Evolutionary conservation across 2,797 vertebrate species (phyloP).

Genomic region (Sebastes minor): DNA sequence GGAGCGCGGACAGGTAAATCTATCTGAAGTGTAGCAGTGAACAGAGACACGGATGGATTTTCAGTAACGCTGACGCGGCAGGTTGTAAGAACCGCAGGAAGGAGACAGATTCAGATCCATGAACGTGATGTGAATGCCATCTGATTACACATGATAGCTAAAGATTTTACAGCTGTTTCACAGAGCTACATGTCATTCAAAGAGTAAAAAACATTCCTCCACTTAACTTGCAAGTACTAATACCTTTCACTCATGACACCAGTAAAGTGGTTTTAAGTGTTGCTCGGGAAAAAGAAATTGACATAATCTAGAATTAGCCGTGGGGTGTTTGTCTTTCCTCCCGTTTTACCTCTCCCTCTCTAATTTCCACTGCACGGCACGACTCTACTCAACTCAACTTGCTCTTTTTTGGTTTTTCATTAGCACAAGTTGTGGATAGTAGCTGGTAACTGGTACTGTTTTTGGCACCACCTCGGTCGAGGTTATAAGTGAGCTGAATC

Average conservation of each 20-base stretch:
- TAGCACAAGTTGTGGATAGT: background rate
- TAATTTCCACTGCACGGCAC: background rate
- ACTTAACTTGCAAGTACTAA: background rate
- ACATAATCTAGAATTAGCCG: constrained; percentile 39
- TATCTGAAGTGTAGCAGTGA: constrained; percentile 44
- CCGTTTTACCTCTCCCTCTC: constrained; percentile 11
- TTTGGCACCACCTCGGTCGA: background rate
- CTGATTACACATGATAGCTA: constrained; percentile 26
- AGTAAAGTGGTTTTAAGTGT: constrained; percentile 7
- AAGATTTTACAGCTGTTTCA: constrained; percentile 1
- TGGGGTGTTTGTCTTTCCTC: constrained; percentile 18
- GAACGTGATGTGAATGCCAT: background rate
- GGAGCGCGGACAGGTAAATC: constrained; percentile 14
- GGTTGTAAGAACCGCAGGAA: background rate
- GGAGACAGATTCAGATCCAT: background rate
- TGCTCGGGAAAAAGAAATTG: constrained; percentile 16
- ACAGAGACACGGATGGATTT: constrained; percentile 7
- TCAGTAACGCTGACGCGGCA: constrained; percentile 1
- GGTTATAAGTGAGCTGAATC: background rate
- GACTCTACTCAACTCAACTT: background rate
- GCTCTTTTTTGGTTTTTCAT: background rate
- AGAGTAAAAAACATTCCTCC: background rate
- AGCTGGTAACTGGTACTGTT: background rate
- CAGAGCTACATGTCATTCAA: background rate
- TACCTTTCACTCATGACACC: background rate